Base-by-base conservation (phyloP, 2,113 vertebrate species). In the Bagarius yarrelli region DNA sequence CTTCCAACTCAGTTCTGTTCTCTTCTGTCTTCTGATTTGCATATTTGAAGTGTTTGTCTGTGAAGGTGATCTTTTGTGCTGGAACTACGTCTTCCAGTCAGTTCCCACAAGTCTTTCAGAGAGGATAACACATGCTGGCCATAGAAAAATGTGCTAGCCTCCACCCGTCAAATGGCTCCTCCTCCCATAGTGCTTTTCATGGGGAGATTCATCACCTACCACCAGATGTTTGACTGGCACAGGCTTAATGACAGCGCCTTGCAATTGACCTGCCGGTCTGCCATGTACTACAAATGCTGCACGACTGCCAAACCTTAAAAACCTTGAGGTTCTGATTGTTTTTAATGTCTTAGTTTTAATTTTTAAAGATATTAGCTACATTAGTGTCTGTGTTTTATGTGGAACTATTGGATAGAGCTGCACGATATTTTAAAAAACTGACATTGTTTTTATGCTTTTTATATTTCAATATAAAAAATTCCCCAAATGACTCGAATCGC, bases 151-250 rank as follows among this genome's bases (percentile, higher is more conserved):
- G 25, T 19, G 55, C 69, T 76, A 66, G 73, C 9, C 52, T 30
- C 83, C 79, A 75, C 80, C 78, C 76, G 70, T 81, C 27, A 25
- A 73, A 25, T 32, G 40, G 50, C 70, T 81, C 32, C 25, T 36
- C 81, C 84, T 67, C 5, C 70, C 30, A 61, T 85, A 83, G 59
- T 84, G 87, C 84, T 88, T 87, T 88, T 87, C 80, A 53, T 86
- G 86, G 90, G 87, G 86, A 66, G 87, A 90, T 88, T 93, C 92
- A 92, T 93, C 92, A 92, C 91, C 93, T 92, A 91, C 86, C 72
- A 87, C 85, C 87, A 86, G 87, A 89, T 93, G 90, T 91, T 91
- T 93, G 91, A 92, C 89, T 92, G 91, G 89, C 91, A 91, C 88
- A 85, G 86, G 84, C 90, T 90, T 92, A 92, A 92, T 91, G 90